These are phyloP conservation scores for Hartigia nigra DNA, from an alignment of 2,888 invertebrate species.

Conservation along the genomic window DNA sequence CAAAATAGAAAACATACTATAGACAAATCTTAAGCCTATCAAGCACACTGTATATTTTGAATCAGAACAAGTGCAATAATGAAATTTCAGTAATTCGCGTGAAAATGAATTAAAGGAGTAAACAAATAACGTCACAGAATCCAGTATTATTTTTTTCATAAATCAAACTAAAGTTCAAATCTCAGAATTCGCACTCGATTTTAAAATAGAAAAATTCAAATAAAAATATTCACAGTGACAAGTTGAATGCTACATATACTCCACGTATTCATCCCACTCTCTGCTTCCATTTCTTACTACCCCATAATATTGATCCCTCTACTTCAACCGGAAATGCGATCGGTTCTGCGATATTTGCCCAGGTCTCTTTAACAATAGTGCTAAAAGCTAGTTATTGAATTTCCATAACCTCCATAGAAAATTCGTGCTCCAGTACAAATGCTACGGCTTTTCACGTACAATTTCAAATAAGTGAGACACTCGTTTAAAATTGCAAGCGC, in stretches of 20 bases:
- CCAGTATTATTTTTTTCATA: not conserved
- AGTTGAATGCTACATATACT: not conserved
- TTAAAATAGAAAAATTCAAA: not conserved
- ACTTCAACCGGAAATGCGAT: not conserved
- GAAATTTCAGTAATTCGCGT: not conserved
- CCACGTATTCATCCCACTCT: too few species aligned
- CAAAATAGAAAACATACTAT: not conserved
- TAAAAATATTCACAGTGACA: not conserved
- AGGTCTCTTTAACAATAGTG: not conserved
- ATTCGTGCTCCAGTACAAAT: not conserved
- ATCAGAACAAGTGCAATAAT: not conserved
- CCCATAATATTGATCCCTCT: not conserved
- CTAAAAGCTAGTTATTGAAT: not conserved
- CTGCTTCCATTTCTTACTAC: not conserved
- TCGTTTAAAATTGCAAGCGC: not conserved
- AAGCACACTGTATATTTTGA: not conserved
- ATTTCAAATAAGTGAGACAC: not conserved
- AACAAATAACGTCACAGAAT: not conserved
- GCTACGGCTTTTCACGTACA: not conserved
- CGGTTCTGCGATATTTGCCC: not conserved
- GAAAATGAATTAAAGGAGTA: not conserved
- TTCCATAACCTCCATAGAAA: not conserved
- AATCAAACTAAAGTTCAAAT: not conserved
- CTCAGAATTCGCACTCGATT: not conserved
- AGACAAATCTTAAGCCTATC: not conserved